phyloP scores from a whole-genome alignment of 2,797 vertebrate species.

The Argya squamiceps region DNA sequence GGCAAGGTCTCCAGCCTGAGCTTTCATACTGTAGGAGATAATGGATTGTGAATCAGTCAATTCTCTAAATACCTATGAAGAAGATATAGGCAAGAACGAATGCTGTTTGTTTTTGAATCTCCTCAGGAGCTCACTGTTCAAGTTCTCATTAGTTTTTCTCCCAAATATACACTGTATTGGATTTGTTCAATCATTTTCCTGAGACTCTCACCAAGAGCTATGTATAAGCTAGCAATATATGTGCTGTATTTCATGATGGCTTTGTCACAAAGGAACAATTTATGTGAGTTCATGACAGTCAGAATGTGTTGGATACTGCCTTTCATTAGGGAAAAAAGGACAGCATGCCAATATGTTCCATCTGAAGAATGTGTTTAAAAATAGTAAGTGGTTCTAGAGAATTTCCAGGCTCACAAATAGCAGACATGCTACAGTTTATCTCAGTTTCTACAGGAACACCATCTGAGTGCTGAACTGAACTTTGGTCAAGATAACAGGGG shows the following conservation, averaged over 20 bases:
- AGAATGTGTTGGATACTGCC: background rate
- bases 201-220: background rate
- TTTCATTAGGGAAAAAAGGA: conserved; percentile 18
- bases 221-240: background rate
- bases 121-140: background rate
- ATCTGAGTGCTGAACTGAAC: background rate
- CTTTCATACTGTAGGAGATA: background rate
- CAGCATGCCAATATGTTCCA: background rate
- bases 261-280: background rate
- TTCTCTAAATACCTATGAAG: background rate
- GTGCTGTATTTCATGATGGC: background rate
- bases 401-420: conserved; percentile 43
- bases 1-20: background rate
- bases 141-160: background rate
- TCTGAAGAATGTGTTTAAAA: conserved; percentile 49
- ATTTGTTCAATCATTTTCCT: background rate
- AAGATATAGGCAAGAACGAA: background rate
- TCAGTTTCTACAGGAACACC: background rate
- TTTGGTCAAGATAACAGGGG: conserved; percentile 9
- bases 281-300: background rate
- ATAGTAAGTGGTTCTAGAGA: conserved; percentile 51
- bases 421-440: conserved; percentile 33
- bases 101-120: background rate
- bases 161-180: background rate
- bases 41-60: background rate